Base-by-base conservation (phyloP, 2,888 invertebrate genomes). In the Hyles lineata region DNA sequence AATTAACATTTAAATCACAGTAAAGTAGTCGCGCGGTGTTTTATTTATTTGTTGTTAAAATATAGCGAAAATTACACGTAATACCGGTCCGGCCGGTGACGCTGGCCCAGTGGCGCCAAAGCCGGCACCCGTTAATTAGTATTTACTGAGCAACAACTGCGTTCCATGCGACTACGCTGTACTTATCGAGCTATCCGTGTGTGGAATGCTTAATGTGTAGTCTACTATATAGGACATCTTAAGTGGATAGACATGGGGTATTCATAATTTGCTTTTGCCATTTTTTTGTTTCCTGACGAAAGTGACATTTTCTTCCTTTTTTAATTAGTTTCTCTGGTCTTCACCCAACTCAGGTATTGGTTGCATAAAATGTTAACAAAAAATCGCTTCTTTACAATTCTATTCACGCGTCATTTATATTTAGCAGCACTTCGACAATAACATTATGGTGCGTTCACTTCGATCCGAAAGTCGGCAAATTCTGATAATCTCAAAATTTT, bases 41-140 rank as follows among this genome's bases (percentile, higher is more conserved):
- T 55, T 55, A 17, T 55, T 55, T 55, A 55, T 55, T 19, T 55
- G 52, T 55, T 19, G n/a, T 55, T 55, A 55, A 55, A 55, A n/a
- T 55, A 55, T 55, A 19, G 52, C 21, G 29, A 59, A 70, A 35
- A 58, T 59, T 32, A 32, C 58, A 70, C 29, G 21, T 2, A 70
- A 15, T 69, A 9, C 32, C 17, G n/a, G 19, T 21, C 21, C 29
- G 55, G 50, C 19, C 25, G 55, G 29, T 70, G n/a, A 59, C 35
- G 11, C 25, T 70, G 58, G 58, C 32, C 32, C 35, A 70, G 59
- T 69, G 75, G 83, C 81, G 77, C 75, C 75, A 71, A 71, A 35
- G 61, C 50, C 73, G 50, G 52, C 78, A 32, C 75, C 72, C 76
- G 75, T 76, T 76, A 82, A 87, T 89, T 88, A 87, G 85, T 87